A percentile compares a stretch with the other conserved stretches of the same genome.
Conservation (phyloP, 2,113 vertebrate species). For the Melanocharis versteri region DNA sequence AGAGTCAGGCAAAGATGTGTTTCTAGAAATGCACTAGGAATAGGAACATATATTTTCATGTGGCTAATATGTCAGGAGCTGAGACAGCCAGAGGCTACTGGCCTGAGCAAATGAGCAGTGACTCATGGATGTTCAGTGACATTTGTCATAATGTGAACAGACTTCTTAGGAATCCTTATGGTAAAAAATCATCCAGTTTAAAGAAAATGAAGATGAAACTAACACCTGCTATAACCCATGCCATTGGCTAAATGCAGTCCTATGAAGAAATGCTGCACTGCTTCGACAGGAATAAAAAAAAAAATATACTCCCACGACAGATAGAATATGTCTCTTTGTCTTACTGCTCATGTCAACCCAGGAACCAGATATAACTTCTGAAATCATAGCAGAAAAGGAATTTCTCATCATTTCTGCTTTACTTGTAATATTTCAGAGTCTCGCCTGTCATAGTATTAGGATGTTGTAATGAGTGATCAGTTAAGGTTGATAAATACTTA, state of each 20-base stretch:
- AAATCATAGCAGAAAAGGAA: neutral
- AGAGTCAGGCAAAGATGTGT: neutral
- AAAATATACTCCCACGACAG: neutral
- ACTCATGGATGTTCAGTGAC: constrained; percentile 44
- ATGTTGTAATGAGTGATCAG: neutral
- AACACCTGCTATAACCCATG: neutral
- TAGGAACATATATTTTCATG: neutral
- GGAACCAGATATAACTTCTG: neutral
- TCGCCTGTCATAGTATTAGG: neutral
- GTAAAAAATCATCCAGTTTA: constrained; percentile 15
- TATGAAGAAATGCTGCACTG: neutral
- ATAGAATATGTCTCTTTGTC: neutral
- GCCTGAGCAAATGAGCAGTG: constrained; percentile 3
- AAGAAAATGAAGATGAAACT: neutral
- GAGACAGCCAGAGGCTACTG: neutral
- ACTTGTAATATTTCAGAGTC: neutral
- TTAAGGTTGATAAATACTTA: neutral
- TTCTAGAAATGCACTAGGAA: neutral
- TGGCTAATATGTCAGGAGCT: neutral
- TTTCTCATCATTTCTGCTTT: neutral
- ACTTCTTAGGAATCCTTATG: neutral
- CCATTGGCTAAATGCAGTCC: neutral
- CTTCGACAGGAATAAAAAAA: neutral
- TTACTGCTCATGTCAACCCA: neutral
- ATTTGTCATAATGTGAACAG: constrained; percentile 48